Conservation (phyloP, 2,888 invertebrate species). For the Tenthredo amoena region DNA sequence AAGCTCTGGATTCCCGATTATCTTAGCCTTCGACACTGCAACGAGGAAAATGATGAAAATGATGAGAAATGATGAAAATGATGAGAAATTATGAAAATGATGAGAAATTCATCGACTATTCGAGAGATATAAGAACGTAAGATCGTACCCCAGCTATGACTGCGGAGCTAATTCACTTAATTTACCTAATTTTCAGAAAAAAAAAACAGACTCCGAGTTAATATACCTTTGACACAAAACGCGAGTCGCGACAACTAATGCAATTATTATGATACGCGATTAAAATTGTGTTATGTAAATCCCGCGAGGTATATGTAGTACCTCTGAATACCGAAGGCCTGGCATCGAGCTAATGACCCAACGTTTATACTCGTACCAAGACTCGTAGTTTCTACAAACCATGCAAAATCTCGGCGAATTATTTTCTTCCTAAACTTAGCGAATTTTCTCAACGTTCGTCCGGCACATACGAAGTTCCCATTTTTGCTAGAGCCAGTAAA, state of each 20-base stretch:
- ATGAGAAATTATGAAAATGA: background rate
- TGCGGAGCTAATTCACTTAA: background rate
- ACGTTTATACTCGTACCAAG: too few relatives aligned
- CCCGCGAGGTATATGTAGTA: background rate
- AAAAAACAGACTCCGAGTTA: background rate
- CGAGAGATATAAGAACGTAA: too few relatives aligned
- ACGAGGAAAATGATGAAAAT: conserved; percentile 58
- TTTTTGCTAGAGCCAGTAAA: background rate
- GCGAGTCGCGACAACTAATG: background rate
- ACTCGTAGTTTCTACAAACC: background rate
- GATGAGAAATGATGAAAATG: background rate
- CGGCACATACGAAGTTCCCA: too few relatives aligned
- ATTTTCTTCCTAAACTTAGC: too few relatives aligned
- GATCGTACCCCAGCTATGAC: background rate
- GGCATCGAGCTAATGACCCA: background rate
- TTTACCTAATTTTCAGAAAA: background rate
- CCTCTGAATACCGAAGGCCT: background rate
- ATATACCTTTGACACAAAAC: background rate
- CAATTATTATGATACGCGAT: conserved; percentile 23
- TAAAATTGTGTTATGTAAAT: conserved; percentile 30
- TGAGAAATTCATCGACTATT: background rate
- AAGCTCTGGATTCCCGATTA: conserved; percentile 91
- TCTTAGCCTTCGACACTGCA: conserved; percentile 94
- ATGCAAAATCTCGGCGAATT: too few relatives aligned
- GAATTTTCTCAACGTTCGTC: too few relatives aligned